A percentile compares a stretch with the other conserved stretches of the same genome.
Evolutionary conservation across 2,797 vertebrate species (phyloP).

Genomic region (Adelosebastes latens): DNA sequence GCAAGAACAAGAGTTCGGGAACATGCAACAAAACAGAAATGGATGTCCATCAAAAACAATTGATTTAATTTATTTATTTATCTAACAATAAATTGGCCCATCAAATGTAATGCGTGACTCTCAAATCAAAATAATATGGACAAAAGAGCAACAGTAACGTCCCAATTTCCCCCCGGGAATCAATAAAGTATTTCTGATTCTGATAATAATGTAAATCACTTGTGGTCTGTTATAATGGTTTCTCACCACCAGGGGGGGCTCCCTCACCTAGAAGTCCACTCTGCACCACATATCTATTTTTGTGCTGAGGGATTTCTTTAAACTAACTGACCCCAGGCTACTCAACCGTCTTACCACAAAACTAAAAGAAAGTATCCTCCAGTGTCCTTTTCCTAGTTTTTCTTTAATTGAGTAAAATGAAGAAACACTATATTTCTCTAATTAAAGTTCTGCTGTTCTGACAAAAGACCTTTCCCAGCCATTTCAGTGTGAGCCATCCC

Average conservation of each 20-base stretch:
- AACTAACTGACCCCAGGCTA: neutral
- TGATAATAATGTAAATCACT: neutral
- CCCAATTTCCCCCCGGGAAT: no score
- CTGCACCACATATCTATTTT: neutral
- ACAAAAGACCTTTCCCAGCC: neutral
- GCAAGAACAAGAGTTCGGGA: neutral
- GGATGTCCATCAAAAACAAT: neutral
- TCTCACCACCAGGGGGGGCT: conserved; percentile 51
- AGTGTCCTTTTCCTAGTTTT: neutral
- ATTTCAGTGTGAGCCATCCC: neutral
- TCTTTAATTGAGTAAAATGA: neutral
- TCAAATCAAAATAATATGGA: no score
- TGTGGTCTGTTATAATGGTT: neutral
- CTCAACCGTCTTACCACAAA: neutral
- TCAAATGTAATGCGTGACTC: neutral
- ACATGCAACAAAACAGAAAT: neutral
- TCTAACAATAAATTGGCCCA: neutral
- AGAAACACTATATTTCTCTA: neutral
- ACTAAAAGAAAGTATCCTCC: neutral
- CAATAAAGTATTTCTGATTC: no score
- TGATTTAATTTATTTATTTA: no score
- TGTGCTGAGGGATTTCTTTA: neutral
- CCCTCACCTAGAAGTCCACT: neutral
- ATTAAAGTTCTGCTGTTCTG: neutral
- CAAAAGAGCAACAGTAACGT: no score